phyloP scores from a whole-genome alignment of 2,113 vertebrate genomes.

The Carollia perspicillata region DNA sequence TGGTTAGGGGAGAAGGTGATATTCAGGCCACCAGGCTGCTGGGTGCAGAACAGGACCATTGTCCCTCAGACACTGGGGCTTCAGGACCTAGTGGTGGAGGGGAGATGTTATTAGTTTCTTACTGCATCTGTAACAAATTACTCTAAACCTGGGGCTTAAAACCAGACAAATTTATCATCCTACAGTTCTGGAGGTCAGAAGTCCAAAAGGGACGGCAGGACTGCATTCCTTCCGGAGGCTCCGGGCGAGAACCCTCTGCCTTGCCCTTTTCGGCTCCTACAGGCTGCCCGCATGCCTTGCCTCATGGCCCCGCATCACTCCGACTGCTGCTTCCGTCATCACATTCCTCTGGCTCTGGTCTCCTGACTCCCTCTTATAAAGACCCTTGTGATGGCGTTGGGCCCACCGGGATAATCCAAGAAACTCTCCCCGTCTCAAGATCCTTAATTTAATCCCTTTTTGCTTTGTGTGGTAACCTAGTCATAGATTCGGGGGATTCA shows the following conservation, averaged over 20 bases:
- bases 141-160: neutral
- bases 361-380: neutral
- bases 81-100: neutral
- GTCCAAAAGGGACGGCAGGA: neutral
- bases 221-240: neutral
- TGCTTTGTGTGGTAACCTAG: neutral
- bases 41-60: neutral
- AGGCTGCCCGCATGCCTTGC: neutral
- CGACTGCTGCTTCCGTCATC: neutral
- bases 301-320: neutral
- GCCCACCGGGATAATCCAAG: neutral
- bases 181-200: neutral
- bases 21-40: neutral
- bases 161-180: neutral
- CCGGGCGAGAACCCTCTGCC: neutral
- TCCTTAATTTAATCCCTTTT: neutral
- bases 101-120: neutral
- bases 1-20: neutral
- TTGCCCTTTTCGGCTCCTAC: neutral
- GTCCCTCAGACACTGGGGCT: neutral
- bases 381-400: neutral
- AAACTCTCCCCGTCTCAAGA: neutral
- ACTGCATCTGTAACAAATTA: neutral
- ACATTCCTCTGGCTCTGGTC: neutral
- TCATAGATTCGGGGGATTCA: neutral